Base-by-base conservation (phyloP, 2,888 invertebrate species). In the Macaria liturata region DNA sequence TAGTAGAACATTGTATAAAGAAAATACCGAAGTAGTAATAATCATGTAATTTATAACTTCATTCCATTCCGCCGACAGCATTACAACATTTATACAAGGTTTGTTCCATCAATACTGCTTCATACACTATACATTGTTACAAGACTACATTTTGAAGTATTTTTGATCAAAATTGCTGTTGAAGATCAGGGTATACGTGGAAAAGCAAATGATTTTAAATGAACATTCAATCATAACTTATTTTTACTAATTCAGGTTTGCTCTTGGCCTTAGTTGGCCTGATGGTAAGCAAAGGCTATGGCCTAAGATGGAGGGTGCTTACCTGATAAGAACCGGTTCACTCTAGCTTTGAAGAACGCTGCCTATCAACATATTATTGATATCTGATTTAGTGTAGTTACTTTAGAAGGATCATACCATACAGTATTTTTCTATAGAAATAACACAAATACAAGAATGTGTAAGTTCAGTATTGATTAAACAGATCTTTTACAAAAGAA, bases 31-130 rank as follows among this genome's bases (percentile, higher is more conserved):
- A 43, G 62, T 70, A 56, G 68, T 84, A 80, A 77, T 82, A 80
- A 83, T 76, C 73, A 69, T 84, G 78, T 83, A 83, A 76, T 83
- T 73, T 73, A 66, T 69, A 70, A 62, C 69, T 65, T 67, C 67
- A 68, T 68, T 74, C 66, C 49, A 61, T 59, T 61, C 59, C 54
- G 47, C 64, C 62, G 65, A 50, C 51, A 49, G 56, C 51, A 46
- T 44, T 62, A 66, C 61, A 64, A 46, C 43, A 56, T 53, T 60
- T 45, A 48, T 51, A 57, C 40, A 42, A 43, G 57, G 48, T 45
- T 51, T 62, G 54, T 58, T 61, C 63, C 50, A 61, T 58, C 59
- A 61, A 44, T 59, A 46, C 31, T 20, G 20, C 20, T 20, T 20
- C 20, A 20, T n/a, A n/a, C 20, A 20, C 20, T 20, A 20, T 20